Conservation (phyloP, 2,888 invertebrate genomes). For the Cerceris rybyensis region DNA sequence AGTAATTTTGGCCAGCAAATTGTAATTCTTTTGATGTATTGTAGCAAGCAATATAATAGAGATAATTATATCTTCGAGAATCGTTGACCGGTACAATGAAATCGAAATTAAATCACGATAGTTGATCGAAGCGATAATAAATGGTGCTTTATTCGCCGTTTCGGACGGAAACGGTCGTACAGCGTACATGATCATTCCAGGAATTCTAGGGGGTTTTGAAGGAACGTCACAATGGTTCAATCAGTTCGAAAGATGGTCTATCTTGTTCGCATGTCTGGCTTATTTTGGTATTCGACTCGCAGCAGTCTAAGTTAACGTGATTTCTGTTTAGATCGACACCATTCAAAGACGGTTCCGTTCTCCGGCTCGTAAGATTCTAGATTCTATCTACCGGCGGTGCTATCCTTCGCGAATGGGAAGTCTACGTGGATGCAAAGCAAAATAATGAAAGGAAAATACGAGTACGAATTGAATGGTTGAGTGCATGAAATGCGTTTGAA, state of each 20-base stretch:
- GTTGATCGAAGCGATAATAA: constrained; percentile 24
- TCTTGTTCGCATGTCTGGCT: constrained; percentile 57
- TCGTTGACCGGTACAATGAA: neutral
- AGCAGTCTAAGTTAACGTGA: constrained; percentile 74
- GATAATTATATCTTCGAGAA: neutral
- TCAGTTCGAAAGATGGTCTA: constrained; percentile 72
- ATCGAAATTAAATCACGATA: constrained; percentile 1
- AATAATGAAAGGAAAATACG: constrained; percentile 47
- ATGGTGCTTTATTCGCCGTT: constrained; percentile 21
- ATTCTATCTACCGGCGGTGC: constrained; percentile 42
- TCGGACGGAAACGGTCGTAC: constrained; percentile 9
- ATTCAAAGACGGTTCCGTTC: constrained; percentile 68
- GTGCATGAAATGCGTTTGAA: constrained; percentile 15
- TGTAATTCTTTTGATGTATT: too few relatives aligned
- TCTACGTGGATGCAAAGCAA: constrained; percentile 47
- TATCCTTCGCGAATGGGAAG: constrained; percentile 28
- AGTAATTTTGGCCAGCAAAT: too few relatives aligned
- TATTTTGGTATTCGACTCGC: constrained; percentile 72
- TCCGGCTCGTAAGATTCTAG: constrained; percentile 43
- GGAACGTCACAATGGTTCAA: constrained; percentile 78
- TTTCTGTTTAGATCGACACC: constrained; percentile 77
- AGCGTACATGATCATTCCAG: constrained; percentile 18
- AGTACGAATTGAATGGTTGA: constrained; percentile 24
- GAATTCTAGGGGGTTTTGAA: constrained; percentile 55
- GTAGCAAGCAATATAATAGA: too few relatives aligned